A percentile compares a stretch with the other conserved stretches of the same genome.
Conservation (phyloP, 2,888 invertebrate genomes). For the Aleiodes leptofemur region DNA sequence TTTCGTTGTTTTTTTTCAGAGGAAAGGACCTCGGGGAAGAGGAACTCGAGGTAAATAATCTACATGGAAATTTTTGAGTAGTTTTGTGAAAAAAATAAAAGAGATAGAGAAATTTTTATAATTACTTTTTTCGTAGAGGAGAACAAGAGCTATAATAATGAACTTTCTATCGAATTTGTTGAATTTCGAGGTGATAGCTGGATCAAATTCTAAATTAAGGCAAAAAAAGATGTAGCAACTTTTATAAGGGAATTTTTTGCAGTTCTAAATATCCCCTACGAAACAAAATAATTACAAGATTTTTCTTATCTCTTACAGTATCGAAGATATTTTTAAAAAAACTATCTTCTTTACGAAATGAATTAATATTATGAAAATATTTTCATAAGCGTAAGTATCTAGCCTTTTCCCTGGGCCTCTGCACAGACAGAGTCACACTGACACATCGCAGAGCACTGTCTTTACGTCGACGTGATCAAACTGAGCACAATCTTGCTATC, state of each 20-base stretch:
- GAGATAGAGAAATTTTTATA: neutral
- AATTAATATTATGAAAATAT: constrained; percentile 16
- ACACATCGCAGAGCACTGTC: constrained; percentile 64
- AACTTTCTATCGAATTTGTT: too few species aligned
- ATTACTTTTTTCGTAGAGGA: too few species aligned
- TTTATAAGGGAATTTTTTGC: neutral
- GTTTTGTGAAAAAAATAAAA: neutral
- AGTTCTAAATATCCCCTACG: too few species aligned
- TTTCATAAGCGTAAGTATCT: constrained; percentile 66
- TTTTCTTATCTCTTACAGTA: neutral
- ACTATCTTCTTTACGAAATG: neutral
- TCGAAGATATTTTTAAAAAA: neutral
- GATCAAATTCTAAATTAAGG: too few species aligned
- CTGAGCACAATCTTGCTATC: constrained; percentile 66
- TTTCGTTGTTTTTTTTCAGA: constrained; percentile 55
- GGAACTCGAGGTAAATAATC: constrained; percentile 67
- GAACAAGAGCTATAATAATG: too few species aligned
- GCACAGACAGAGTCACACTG: constrained; percentile 69
- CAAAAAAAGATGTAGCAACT: too few species aligned
- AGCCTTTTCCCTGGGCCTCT: constrained; percentile 69
- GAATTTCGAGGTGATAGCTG: too few species aligned
- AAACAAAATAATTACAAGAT: neutral
- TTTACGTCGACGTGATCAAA: constrained; percentile 69
- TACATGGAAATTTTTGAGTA: neutral
- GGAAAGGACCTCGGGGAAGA: constrained; percentile 62